Base-by-base conservation (phyloP, 2,113 vertebrate species). In the Anhinga rufa region DNA sequence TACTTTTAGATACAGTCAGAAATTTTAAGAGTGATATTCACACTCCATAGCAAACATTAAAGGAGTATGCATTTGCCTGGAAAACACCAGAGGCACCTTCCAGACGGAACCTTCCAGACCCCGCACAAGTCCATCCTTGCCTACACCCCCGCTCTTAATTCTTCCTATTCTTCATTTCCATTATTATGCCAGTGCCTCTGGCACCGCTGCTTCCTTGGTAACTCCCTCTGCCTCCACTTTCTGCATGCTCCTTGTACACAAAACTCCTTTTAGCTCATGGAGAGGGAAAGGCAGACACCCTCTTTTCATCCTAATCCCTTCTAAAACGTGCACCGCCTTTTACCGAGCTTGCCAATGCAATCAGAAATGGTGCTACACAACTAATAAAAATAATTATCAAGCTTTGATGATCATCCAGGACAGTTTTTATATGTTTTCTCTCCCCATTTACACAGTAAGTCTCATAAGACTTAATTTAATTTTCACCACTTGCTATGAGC, bases 281-380 rank as follows among this genome's bases (percentile, higher is more conserved):
- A 72, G 38, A 82, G 79, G 42, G 92, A 96, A 94, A 94, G 72
- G 85, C 58, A 96, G 84, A 90, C 93, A 95, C 49, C 34, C n/a
- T 91, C 62, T 90, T 94, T 95, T 91, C 92, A 92, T 92, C 76
- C 49, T 94, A 96, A 95, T 92, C 88, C 86, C 86, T 89, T 22
- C 34, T 95, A 85, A 91, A 92, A 75, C 18, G 3, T 20, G 1
- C 60, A 36, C 55, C 34, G 12, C 80, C 78, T 94, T 88, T 91
- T 96, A 94, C 25, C 48, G 55, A 87, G 84, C 60, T 76, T 95
- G 89, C 70, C 95, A 95, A 29, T 78, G 83, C 88, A 88, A 80
- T 82, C 87, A 84, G 82, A 90, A 96, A 89, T 92, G 42, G 78
- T 86, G 57, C 87, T 94, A 66, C 64, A 72, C 86, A 95, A 91